phyloP scores from a whole-genome alignment of 2,888 invertebrate genomes.

The Acleris cristana region DNA sequence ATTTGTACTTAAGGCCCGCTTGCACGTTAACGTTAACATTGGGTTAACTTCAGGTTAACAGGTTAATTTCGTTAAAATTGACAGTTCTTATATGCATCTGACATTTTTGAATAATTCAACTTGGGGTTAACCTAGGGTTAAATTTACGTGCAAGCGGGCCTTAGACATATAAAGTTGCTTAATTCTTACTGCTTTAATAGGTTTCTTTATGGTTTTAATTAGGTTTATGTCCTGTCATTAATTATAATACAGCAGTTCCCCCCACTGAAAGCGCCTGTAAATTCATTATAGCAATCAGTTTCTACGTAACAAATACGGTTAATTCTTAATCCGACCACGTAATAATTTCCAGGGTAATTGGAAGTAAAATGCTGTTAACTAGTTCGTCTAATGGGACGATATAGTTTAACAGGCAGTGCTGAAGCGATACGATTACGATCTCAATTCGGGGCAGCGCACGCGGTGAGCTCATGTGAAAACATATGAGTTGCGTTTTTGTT shows the following conservation, averaged over 20 bases:
- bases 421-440: constrained; percentile 53
- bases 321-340: too few relatives aligned
- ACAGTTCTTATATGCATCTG: too few relatives aligned
- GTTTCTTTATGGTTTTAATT: not conserved
- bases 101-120: too few relatives aligned
- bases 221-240: not conserved
- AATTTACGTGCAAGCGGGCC: too few relatives aligned
- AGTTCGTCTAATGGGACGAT: constrained; percentile 49
- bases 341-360: constrained; percentile 14
- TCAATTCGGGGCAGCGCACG: constrained; percentile 58
- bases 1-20: too few relatives aligned
- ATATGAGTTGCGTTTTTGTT: constrained; percentile 31
- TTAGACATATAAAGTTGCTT: too few relatives aligned
- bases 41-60: too few relatives aligned
- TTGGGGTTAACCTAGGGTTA: too few relatives aligned
- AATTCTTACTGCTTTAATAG: not conserved
- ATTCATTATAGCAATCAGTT: not conserved
- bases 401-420: constrained; percentile 46
- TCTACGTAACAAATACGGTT: too few relatives aligned
- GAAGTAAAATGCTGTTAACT: constrained; percentile 47
- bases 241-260: not conserved
- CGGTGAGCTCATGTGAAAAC: constrained; percentile 40
- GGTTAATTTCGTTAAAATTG: too few relatives aligned
- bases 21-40: too few relatives aligned
- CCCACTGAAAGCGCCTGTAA: not conserved